Conservation (phyloP, 2,113 vertebrate species). For the Pantherophis guttatus region DNA sequence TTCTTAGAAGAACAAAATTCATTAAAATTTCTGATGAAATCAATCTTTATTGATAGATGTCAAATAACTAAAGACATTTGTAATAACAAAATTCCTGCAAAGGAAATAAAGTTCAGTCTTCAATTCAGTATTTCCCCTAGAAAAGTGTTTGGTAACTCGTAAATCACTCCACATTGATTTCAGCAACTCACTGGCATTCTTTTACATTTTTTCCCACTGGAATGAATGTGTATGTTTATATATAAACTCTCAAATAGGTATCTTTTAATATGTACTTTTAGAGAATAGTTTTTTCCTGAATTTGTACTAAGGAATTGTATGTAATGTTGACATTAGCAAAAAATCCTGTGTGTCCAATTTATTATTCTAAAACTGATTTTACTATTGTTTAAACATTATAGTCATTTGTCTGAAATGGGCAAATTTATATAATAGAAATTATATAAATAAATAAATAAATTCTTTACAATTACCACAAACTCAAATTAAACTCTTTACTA, state of each 20-base stretch:
- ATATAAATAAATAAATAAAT: too few relatives aligned
- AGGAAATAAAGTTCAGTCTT: fast-evolving
- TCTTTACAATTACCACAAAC: neutral
- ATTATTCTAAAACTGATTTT: neutral
- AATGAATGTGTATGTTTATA: neutral
- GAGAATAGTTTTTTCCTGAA: neutral
- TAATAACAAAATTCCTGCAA: neutral
- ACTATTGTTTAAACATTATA: neutral
- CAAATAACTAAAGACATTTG: neutral
- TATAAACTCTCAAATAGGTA: neutral
- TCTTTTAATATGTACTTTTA: neutral
- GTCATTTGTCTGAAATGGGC: too few relatives aligned
- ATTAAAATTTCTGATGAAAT: neutral
- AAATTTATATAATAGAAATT: too few relatives aligned
- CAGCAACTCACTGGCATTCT: neutral
- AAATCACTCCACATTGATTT: neutral
- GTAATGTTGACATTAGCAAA: neutral
- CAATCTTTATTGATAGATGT: fast-evolving
- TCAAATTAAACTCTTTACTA: neutral
- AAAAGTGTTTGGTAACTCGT: neutral
- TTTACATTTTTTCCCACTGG: neutral
- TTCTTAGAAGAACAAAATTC: neutral
- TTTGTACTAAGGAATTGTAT: neutral
- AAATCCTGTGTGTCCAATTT: neutral
- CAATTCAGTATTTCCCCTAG: neutral